Evolutionary conservation across 2,888 invertebrate genomes (phyloP), one percentile per base, ranked within the genome.

Genomic region (Rotaria socialis): DNA sequence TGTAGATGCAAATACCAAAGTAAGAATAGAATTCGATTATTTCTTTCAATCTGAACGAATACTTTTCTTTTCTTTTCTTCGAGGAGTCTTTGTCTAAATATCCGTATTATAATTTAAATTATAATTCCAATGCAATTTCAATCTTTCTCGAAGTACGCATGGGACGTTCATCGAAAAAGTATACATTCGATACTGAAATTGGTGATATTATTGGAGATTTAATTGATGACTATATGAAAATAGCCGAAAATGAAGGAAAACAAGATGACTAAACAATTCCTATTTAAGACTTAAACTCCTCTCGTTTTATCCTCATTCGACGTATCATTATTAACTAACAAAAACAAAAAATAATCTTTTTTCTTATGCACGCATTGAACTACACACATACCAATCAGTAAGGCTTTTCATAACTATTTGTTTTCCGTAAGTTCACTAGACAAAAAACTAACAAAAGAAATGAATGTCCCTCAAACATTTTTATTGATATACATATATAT

Each of bases 161-260:
- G n/a, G 80, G 80, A 80, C 43, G 47, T 47, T n/a, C 43, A 47
- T 47, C 80, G n/a, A 80, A 80, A 35, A 80, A 80, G 47, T 80
- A 47, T 47, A 47, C 47, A 47, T 80, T 80, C 16, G 80, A 80
- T n/a, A 80, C 80, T 3, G 80, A 80, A 47, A 47, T 80, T 11
- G 80, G 80, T 24, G 80, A 80, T 47, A 4, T 80, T 47, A 80
- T 80, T 47, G 80, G 47, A n/a, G 80, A 80, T 47, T 80, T 80
- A 80, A 80, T 80, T 80, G 80, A 80, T 47, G 47, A 80, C n/a
- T 80, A 80, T 47, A 67, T 67, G 67, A 67, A 67, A 67, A 5
- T 67, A 67, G 16, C 67, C 1, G 67, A 67, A 35, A 8, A 35
- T 14, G 67, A 67, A 41, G 67, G 19, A 27, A 67, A 67, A 16